Conservation (phyloP, 1,140 invertebrate genomes). For the Oryctes rhinoceros region DNA sequence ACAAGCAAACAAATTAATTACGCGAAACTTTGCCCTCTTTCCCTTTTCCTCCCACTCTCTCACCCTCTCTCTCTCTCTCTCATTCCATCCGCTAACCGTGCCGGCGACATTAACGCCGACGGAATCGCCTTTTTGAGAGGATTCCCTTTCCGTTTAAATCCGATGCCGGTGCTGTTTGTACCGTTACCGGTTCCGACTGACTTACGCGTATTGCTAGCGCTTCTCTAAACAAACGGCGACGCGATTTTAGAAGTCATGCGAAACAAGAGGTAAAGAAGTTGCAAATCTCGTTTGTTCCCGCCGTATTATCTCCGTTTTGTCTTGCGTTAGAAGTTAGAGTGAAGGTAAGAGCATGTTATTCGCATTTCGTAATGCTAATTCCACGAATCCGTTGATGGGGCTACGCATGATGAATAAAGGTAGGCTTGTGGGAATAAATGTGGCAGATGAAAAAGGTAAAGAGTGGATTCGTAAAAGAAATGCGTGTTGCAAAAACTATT, state of each 20-base stretch:
- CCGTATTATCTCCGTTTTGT: no score
- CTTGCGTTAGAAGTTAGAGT: no score
- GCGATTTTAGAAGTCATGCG: neutral
- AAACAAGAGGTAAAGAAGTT: neutral
- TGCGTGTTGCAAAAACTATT: no score
- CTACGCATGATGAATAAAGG: no score
- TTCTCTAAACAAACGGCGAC: neutral
- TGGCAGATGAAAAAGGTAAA: no score
- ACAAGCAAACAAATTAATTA: constrained; percentile 35
- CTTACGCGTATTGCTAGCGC: neutral
- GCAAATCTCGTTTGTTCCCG: no score
- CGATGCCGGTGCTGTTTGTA: constrained; percentile 2
- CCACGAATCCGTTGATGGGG: no score
- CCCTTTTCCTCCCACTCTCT: no score
- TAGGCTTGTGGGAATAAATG: no score
- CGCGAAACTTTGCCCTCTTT: constrained; percentile 20
- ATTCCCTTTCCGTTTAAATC: constrained; percentile 5
- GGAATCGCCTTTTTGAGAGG: constrained; percentile 8
- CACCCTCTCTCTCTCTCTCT: neutral
- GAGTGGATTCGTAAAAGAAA: no score
- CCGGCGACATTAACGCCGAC: neutral
- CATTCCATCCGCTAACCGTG: neutral
- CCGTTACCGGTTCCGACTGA: neutral
- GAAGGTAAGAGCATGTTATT: no score
- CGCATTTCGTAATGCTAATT: no score